Base-by-base conservation (phyloP, 1,140 invertebrate genomes). In the Platyscapa corneri region DNA sequence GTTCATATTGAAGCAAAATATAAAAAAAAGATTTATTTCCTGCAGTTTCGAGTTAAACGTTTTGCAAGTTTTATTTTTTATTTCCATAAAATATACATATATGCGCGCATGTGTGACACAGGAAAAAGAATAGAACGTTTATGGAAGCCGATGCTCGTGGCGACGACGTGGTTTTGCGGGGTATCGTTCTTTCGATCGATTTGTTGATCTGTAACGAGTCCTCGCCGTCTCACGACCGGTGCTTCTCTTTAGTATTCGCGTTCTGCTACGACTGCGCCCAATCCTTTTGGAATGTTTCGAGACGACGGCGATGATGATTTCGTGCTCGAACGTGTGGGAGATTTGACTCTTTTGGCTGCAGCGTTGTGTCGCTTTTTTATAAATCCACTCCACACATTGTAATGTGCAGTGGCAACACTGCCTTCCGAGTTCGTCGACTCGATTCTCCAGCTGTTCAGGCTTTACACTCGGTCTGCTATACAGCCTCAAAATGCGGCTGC, bases 381-480 rank as follows among this genome's bases (percentile, higher is more conserved):
- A 86, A 96, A 95, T 78, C 95, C 95, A 56, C 95, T 94, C 95
- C 95, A 95, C 60, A 95, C 95, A 88, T 95, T 95, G 87, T 95
- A 95, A 42, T 82, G 46, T 10, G 93, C 90, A 90, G 89, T 82
- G 88, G 93, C 97, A 95, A 87, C 97, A 97, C 34, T 95, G 94
- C 88, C 95, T 95, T 74, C 95, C 95, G 1, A 97, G 90, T 88
- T 96, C 95, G 64, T 97, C 96, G 0, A 98, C 96, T 42, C 95
- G 95, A 23, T 95, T 95, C 87, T 98, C 97, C 72, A 98, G 90
- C 56, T 95, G 94, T 86, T 97, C 97, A 12, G 94, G 92, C 87
- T 94, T 95, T 83, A 97, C 96, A 93, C 97, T 97, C 14, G 95
- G 93, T 86, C 97, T 94, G 49, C 95, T 96, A 90, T 99, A 99